phyloP scores from a whole-genome alignment of 2,113 vertebrate species.

The Tichodroma muraria region DNA sequence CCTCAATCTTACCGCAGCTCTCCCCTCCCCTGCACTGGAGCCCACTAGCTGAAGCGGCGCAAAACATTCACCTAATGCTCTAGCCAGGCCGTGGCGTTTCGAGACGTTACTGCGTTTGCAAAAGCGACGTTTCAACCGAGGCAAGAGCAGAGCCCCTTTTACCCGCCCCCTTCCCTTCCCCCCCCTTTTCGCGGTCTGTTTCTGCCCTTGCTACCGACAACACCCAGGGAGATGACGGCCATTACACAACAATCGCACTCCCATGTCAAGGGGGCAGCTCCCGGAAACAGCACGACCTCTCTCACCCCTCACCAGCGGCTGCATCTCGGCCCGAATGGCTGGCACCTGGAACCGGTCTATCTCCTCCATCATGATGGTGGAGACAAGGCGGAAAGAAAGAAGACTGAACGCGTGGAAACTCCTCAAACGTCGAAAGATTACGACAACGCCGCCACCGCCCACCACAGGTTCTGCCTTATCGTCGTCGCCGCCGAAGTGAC shows the following conservation, averaged over 20 bases:
- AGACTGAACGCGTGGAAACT: neutral
- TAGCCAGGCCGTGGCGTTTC: neutral
- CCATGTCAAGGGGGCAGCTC: neutral
- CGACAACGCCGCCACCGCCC: neutral
- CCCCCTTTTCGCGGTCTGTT: neutral
- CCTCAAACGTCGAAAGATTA: neutral
- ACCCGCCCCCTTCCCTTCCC: neutral
- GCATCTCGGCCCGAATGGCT: conserved; percentile 84
- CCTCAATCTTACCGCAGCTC: neutral
- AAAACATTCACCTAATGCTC: neutral
- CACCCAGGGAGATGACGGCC: neutral
- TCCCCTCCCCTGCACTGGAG: neutral
- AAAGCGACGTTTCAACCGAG: neutral
- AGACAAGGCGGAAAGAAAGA: neutral
- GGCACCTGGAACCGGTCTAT: conserved; percentile 92
- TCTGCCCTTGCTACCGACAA: neutral
- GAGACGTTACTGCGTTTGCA: neutral
- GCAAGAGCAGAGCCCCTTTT: neutral
- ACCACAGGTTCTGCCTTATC: neutral
- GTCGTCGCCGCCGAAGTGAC: conserved; percentile 25
- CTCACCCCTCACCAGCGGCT: conserved; percentile 81
- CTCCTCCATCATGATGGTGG: conserved; percentile 87
- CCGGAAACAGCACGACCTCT: neutral
- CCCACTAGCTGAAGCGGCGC: neutral
- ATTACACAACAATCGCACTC: neutral